phyloP scores from a whole-genome alignment of 2,888 invertebrate genomes.

The Stenolophus ochropezus region DNA sequence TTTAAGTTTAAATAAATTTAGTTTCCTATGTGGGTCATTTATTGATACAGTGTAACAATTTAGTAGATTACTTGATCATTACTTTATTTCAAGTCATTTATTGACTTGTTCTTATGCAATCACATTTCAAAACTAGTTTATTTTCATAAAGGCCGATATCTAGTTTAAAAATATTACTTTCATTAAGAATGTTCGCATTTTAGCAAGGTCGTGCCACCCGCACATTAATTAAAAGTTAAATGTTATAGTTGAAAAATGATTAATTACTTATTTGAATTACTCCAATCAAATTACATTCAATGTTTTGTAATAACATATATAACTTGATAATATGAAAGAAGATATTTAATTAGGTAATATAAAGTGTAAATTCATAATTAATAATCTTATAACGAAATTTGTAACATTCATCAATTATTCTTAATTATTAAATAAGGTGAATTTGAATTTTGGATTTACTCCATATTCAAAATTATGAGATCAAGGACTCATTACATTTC shows the following conservation, averaged over 20 bases:
- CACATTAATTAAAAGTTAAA: constrained; percentile 32
- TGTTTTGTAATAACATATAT: constrained; percentile 14
- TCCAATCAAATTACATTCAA: neutral
- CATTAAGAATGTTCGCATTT: constrained; percentile 35
- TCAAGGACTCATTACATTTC: no score
- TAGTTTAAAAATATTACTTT: constrained; percentile 36
- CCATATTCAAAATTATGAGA: no score
- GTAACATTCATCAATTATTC: no score
- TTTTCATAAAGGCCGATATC: constrained; percentile 21
- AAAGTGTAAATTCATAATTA: no score
- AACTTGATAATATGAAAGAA: neutral
- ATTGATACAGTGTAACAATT: constrained; percentile 41
- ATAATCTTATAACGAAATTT: no score
- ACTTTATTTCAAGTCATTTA: constrained; percentile 45
- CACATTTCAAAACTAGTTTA: constrained; percentile 32
- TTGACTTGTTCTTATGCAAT: constrained; percentile 47
- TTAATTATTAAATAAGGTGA: no score
- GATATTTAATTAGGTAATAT: neutral
- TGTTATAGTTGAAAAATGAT: neutral
- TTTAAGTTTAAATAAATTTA: constrained; percentile 47
- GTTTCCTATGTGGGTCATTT: constrained; percentile 49
- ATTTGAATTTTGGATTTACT: no score
- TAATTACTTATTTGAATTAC: constrained; percentile 13
- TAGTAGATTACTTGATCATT: constrained; percentile 43
- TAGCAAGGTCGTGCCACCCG: constrained; percentile 38